Base-by-base conservation (phyloP, 2,888 invertebrate genomes). In the Lymantria dispar region DNA sequence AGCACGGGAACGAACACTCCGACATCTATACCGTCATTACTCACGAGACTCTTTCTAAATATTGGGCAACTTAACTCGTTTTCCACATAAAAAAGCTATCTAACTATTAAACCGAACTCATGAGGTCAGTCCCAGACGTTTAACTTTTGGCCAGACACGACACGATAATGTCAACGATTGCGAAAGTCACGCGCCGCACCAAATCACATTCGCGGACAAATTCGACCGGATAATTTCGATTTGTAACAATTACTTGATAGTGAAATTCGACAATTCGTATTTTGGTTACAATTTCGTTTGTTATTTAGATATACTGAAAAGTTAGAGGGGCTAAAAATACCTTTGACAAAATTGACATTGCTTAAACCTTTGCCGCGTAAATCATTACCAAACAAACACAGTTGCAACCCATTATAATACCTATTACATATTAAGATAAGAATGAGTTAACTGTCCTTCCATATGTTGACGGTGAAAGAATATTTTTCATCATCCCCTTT, bases 71-170 rank as follows among this genome's bases (percentile, higher is more conserved):
- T 38, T 38, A 38, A 38, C 38, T n/a, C 38, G 11, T 12, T 38
- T 38, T n/a, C 12, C 38, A 8, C 38, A 38, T 10, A 38, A 12
- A 38, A 38, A 38, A 10, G 22, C 22, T 7, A 38, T 33, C 33
- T 33, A 33, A 33, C 33, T 10, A 33, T 38, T 38, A 38, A 38
- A n/a, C 38, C n/a, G 38, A 38, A 38, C n/a, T 38, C 12, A n/a
- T 38, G 84, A 85, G 87, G 87, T 87, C 87, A 81, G 76, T 50
- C 52, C 46, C 13, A 42, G 48, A 72, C 70, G 76, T 78, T 82
- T 79, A 78, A 82, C 78, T 84, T 85, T 86, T 83, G 83, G 83
- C 77, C 66, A 80, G 82, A 83, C 86, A 86, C 85, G 85, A 83
- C 78, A 78, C 78, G 71, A 79, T 83, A 84, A 83, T 83, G 84